Conservation (phyloP, 2,888 invertebrate genomes). For the Diloba caeruleocephala region DNA sequence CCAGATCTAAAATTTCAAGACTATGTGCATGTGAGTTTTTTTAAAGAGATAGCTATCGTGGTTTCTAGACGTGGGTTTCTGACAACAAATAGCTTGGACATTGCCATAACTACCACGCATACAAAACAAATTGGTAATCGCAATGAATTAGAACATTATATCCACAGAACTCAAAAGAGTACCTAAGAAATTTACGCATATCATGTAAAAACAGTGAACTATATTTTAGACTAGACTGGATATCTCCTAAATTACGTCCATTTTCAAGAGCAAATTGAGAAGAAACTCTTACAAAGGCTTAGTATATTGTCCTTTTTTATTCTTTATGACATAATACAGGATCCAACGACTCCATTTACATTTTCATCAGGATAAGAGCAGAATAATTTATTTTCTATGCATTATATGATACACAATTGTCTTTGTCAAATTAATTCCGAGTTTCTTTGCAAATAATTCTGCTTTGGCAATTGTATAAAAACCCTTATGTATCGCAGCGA, state of each 20-base stretch:
- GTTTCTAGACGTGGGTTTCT: no score
- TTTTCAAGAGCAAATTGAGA: slow-evolving; percentile 17
- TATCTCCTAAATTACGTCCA: slow-evolving; percentile 24
- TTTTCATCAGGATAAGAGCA: slow-evolving; percentile 48
- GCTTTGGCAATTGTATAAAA: not conserved
- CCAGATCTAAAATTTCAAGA: no score
- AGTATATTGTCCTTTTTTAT: slow-evolving; percentile 23
- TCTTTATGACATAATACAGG: slow-evolving; percentile 25
- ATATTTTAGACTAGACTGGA: not conserved
- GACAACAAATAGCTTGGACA: no score
- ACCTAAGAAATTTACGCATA: no score
- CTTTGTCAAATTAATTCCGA: not conserved
- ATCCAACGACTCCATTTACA: slow-evolving; percentile 34
- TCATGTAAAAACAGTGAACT: not conserved
- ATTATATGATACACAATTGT: slow-evolving; percentile 2
- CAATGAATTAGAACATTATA: no score
- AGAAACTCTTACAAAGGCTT: slow-evolving; percentile 18
- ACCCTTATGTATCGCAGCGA: not conserved
- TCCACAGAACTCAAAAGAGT: no score
- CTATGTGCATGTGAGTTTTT: no score
- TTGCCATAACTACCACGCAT: no score
- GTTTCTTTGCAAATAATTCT: not conserved
- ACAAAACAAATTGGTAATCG: no score
- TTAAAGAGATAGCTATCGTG: no score
- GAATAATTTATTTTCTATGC: slow-evolving; percentile 35